Evolutionary conservation across 2,888 invertebrate genomes (phyloP).

Genomic region (Eupithecia tripunctaria): DNA sequence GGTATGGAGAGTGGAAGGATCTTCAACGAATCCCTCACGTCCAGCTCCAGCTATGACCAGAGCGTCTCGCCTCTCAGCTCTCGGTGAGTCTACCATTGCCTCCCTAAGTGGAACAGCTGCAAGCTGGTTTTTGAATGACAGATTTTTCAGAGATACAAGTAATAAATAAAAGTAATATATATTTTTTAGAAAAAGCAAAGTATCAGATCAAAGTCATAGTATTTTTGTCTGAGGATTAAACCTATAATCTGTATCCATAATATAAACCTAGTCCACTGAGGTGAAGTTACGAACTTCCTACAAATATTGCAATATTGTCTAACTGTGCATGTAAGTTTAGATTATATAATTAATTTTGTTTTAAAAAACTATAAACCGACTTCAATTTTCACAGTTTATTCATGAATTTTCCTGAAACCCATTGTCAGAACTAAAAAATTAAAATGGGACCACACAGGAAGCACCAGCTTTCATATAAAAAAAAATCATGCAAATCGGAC

Average conservation of each 20-base stretch:
- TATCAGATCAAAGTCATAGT: neutral
- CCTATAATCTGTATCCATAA: neutral
- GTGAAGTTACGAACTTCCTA: neutral
- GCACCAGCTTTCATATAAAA: no score
- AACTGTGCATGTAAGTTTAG: no score
- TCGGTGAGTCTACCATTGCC: slow-evolving; percentile 85
- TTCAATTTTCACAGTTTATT: no score
- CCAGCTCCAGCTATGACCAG: slow-evolving; percentile 93
- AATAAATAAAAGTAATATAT: no score
- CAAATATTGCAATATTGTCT: neutral
- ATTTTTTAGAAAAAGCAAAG: neutral
- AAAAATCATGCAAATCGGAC: no score
- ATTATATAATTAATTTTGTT: no score
- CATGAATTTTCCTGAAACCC: no score
- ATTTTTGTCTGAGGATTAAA: neutral
- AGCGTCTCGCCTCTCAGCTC: slow-evolving; percentile 95
- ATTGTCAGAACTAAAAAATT: no score
- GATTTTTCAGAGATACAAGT: no score
- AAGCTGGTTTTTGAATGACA: neutral
- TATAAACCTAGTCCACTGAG: neutral
- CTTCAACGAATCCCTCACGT: slow-evolving; percentile 92
- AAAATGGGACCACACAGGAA: no score
- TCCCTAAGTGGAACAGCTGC: neutral
- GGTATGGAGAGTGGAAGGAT: slow-evolving; percentile 95
- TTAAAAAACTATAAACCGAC: no score